phyloP scores from a whole-genome alignment of 2,888 invertebrate species.

The Toxonevra muliebris region DNA sequence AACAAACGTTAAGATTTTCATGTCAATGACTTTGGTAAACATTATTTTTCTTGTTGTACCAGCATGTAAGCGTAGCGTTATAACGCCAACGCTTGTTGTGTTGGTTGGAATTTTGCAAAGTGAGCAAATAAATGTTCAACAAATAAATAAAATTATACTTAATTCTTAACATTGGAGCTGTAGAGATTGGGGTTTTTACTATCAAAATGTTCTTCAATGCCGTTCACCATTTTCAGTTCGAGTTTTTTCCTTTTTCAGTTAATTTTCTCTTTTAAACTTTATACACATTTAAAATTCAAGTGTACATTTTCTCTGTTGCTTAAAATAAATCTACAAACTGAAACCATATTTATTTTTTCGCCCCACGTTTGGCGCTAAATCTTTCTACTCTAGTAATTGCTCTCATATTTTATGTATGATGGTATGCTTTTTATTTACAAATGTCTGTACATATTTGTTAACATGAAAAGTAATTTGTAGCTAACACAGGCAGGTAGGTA shows the following conservation, averaged over 20 bases:
- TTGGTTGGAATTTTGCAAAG: too few relatives aligned
- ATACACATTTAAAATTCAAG: not conserved
- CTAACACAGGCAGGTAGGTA: too few relatives aligned
- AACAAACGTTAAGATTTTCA: slow-evolving; percentile 52
- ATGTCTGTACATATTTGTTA: too few relatives aligned
- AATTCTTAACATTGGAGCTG: not conserved
- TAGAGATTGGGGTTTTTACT: not conserved
- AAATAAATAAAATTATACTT: not conserved
- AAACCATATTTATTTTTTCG: too few relatives aligned
- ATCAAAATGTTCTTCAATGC: not conserved
- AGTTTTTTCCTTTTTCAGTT: not conserved
- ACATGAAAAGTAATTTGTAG: too few relatives aligned
- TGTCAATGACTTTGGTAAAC: slow-evolving; percentile 49
- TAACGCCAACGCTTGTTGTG: too few relatives aligned
- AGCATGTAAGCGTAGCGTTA: not conserved
- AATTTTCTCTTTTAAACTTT: slow-evolving; percentile 2
- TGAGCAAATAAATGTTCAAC: not conserved
- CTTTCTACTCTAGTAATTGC: too few relatives aligned
- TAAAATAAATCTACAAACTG: too few relatives aligned
- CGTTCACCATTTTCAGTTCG: slow-evolving; percentile 4
- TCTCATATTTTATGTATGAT: too few relatives aligned
- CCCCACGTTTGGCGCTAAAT: too few relatives aligned
- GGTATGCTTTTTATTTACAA: too few relatives aligned
- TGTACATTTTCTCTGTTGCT: too few relatives aligned
- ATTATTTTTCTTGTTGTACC: not conserved